phyloP scores from a whole-genome alignment of 35 echinoderm and acorn worm species.

The Anneissia japonica region DNA sequence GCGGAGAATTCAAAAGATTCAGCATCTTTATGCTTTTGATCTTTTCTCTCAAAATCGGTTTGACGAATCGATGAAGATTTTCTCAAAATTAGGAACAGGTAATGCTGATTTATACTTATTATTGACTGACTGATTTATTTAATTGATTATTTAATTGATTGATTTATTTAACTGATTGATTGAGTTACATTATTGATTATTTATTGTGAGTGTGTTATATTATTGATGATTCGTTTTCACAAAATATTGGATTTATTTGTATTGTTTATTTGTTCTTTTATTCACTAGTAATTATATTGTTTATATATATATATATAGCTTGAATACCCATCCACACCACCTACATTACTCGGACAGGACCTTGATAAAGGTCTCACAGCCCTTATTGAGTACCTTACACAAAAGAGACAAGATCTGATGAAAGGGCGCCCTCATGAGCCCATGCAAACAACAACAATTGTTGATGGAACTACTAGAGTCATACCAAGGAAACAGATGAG shows the following conservation, averaged over 20 bases:
- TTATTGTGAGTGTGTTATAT: no score
- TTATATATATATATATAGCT: conserved; percentile 12
- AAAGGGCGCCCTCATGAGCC: conserved; percentile 53
- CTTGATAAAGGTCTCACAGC: conserved; percentile 88
- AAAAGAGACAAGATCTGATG: conserved; percentile 82
- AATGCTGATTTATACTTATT: background rate
- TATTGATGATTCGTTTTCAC: no score
- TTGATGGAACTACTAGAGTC: conserved; percentile 73
- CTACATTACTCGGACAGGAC: conserved; percentile 61
- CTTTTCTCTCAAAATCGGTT: conserved; percentile 84
- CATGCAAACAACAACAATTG: conserved; percentile 66
- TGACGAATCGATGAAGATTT: conserved; percentile 98
- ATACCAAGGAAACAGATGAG: conserved; percentile 72
- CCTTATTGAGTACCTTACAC: conserved; percentile 89
- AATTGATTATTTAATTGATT: no score
- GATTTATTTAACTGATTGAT: no score
- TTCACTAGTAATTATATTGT: background rate
- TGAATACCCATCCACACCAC: conserved; percentile 71
- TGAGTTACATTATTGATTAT: background rate
- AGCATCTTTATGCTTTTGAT: conserved; percentile 94
- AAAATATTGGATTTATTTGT: background rate
- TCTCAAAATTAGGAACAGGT: conserved; percentile 96
- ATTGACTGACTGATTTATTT: no score
- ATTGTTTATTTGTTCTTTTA: background rate
- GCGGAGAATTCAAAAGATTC: conserved; percentile 85